Base-by-base conservation (phyloP, 1,140 invertebrate genomes). In the Apis cerana region DNA sequence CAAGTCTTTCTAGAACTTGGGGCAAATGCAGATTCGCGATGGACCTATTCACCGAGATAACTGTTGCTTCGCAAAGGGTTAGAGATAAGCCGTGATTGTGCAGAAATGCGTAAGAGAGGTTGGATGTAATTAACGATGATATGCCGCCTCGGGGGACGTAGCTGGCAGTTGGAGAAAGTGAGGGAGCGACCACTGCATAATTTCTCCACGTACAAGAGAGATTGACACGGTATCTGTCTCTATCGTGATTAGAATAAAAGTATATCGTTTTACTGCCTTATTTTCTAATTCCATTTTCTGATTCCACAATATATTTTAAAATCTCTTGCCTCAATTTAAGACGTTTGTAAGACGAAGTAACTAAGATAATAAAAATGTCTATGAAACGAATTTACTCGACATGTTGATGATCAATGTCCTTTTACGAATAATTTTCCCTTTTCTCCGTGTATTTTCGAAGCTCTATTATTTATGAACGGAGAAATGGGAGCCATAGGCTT, bases 111-210 rank as follows among this genome's bases (percentile, higher is more conserved):
- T 82, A 33, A 48, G 52, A 48, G 62, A 33, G 74, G 72, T 68
- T 76, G 27, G 64, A 59, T 48, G 74, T 76, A 82, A 82, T 82
- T 82, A 75, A 75, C 48, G 48, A 59, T 76, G 80, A 68, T 82
- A 69, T 61, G 59, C 64, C 11, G 58, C 71, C 71, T 8, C 56
- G 21, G 52, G 56, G 33, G 58, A 75, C 56, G 33, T 11, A 56
- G 33, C 33, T 33, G 33, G 33, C 2, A 33, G 2, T 12, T n/a
- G 27, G 17, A 52, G 50, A 0, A 58, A 19, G 15, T n/a, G 61
- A 43, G 71, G 50, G 5, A 21, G 62, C 54, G 71, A 33, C 43
- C 12, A 11, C 12, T 75, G 79, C 79, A 72, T 75, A 72, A 81
- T 75, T 75, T 58, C 79, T 58, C 62, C 33, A 17, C 11, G 56